These are phyloP conservation scores for Calephelis perditalis DNA, from an alignment of 2,888 invertebrate species.

Conservation along the genomic window DNA sequence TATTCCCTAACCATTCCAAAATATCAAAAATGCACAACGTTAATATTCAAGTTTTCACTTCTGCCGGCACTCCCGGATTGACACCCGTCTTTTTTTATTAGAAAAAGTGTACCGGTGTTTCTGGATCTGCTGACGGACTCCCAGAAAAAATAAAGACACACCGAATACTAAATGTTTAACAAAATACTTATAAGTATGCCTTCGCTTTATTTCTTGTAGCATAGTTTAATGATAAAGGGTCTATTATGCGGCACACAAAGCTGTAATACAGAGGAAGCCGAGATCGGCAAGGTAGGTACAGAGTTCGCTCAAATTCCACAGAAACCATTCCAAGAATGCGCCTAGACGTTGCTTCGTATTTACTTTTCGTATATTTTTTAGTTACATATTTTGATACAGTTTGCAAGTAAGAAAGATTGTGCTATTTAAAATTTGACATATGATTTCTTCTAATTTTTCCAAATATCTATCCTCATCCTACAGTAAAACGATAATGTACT, in stretches of 20 bases:
- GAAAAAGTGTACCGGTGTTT: no score
- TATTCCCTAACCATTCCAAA: no score
- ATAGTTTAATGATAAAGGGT: slow-evolving; percentile 7
- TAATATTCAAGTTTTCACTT: no score
- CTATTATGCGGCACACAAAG: slow-evolving; percentile 22
- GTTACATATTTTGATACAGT: background rate
- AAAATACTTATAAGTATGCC: slow-evolving; percentile 70
- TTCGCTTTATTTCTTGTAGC: slow-evolving; percentile 39
- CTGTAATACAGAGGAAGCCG: slow-evolving; percentile 11
- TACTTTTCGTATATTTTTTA: slow-evolving; percentile 1
- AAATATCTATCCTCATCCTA: no score
- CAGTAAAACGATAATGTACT: no score
- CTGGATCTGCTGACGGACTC: no score
- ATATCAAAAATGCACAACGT: no score
- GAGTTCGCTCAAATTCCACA: slow-evolving; percentile 4
- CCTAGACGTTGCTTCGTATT: background rate
- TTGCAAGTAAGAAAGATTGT: background rate
- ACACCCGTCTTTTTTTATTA: no score
- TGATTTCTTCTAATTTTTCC: no score
- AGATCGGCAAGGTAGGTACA: slow-evolving; percentile 1
- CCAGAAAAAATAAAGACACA: no score
- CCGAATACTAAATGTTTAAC: slow-evolving; percentile 53
- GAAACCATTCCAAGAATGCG: slow-evolving; percentile 3
- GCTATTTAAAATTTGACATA: no score
- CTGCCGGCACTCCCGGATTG: no score